Percentiles rank a stretch among this genome's conserved stretches.
Evolutionary conservation across 2,113 vertebrate species (phyloP).

Genomic region (Poeciliopsis prolifica): DNA sequence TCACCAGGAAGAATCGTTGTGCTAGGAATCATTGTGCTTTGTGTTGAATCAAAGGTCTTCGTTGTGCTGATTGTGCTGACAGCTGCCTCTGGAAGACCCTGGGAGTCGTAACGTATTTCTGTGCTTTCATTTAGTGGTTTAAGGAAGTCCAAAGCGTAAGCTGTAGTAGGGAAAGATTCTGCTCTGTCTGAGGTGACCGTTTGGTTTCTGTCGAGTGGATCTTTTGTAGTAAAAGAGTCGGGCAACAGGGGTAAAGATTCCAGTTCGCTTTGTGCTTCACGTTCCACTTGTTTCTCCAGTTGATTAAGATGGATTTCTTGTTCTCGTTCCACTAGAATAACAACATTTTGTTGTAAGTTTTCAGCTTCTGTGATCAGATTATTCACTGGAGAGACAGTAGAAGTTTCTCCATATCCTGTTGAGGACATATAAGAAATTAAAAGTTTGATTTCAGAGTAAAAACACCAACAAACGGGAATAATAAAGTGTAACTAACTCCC

Average conservation of each 20-base stretch:
- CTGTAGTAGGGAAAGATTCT: constrained; percentile 24
- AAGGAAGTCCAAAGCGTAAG: constrained; percentile 6
- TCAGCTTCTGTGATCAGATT: constrained; percentile 72
- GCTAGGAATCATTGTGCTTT: constrained; percentile 31
- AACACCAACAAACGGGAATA: too few relatives aligned
- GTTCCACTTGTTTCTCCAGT: constrained; percentile 72
- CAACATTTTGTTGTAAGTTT: constrained; percentile 75
- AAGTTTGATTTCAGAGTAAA: background rate
- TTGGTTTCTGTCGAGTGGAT: constrained; percentile 12
- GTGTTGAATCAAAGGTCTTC: constrained; percentile 7
- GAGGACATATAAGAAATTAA: constrained; percentile 10
- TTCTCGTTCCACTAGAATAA: constrained; percentile 84
- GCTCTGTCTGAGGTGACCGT: constrained; percentile 30
- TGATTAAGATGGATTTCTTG: constrained; percentile 83
- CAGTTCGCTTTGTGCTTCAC: constrained; percentile 88
- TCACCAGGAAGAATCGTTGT: constrained; percentile 13
- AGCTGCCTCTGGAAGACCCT: constrained; percentile 9
- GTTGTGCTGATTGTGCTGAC: constrained; percentile 33
- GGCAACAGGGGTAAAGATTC: constrained; percentile 80
- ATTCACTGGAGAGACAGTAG: constrained; percentile 69
- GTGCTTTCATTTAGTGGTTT: constrained; percentile 30
- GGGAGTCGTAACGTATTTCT: constrained; percentile 31
- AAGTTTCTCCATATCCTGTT: constrained; percentile 63
- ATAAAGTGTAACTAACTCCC: too few relatives aligned
- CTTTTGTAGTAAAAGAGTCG: constrained; percentile 23